A percentile compares a stretch with the other conserved stretches of the same genome.
phyloP scores from a whole-genome alignment of 1,140 invertebrate genomes.

The Pectinophora gossypiella region DNA sequence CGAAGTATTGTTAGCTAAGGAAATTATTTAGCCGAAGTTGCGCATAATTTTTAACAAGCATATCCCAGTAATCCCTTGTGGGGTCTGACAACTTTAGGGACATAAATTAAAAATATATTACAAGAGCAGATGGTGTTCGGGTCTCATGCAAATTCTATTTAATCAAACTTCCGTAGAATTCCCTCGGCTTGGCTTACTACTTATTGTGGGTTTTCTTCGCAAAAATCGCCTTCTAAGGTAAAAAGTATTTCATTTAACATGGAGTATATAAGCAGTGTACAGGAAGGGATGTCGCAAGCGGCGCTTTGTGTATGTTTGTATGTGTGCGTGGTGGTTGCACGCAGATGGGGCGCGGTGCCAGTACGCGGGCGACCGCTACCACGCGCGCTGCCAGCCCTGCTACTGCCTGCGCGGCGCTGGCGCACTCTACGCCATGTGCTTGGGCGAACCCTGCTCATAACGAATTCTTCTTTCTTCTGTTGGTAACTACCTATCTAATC shows the following conservation, averaged over 20 bases:
- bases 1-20: slow-evolving; percentile 24
- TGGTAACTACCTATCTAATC: background rate
- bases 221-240: too few relatives aligned
- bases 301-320: background rate
- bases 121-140: slow-evolving; percentile 44
- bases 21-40: slow-evolving; percentile 27
- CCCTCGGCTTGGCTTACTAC: slow-evolving; percentile 19
- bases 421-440: slow-evolving; percentile 22
- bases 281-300: too few relatives aligned
- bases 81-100: slow-evolving; percentile 42
- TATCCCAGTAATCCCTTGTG: slow-evolving; percentile 26
- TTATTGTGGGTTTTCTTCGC: too few relatives aligned
- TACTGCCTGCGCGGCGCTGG: slow-evolving; percentile 23
- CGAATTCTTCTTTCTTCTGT: background rate
- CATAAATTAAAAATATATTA: slow-evolving; percentile 67
- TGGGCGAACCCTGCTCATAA: slow-evolving; percentile 32
- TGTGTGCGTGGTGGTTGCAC: background rate
- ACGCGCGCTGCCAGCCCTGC: slow-evolving; percentile 34
- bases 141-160: slow-evolving; percentile 57
- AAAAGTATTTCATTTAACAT: too few relatives aligned
- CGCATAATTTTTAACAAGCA: slow-evolving; percentile 41
- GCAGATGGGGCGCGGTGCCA: slow-evolving; percentile 18
- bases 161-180: slow-evolving; percentile 52
- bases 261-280: too few relatives aligned
- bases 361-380: slow-evolving; percentile 36